A percentile compares a stretch with the other conserved stretches of the same genome.
Conservation (phyloP, 2,888 invertebrate genomes). For the Chrysolina oricalcia region DNA sequence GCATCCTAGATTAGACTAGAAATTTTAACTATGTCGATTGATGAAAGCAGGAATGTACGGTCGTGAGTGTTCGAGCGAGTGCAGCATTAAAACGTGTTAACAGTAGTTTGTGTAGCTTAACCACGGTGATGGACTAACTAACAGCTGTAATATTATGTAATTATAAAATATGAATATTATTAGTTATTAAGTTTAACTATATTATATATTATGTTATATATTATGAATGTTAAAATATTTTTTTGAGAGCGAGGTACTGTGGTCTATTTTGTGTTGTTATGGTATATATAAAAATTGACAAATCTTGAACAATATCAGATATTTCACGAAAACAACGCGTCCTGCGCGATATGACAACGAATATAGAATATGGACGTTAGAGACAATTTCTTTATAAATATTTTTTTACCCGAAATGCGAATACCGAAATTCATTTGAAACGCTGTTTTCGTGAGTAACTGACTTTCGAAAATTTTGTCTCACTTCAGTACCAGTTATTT, state of each 20-base stretch:
- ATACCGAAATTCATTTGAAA: neutral
- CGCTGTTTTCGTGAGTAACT: neutral
- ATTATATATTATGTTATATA: conserved; percentile 63
- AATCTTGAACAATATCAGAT: conserved; percentile 36
- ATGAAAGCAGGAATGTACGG: conserved; percentile 34
- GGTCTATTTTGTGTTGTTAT: conserved; percentile 66
- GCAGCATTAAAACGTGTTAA: conserved; percentile 34
- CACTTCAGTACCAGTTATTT: conserved; percentile 59
- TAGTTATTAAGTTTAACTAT: conserved; percentile 67
- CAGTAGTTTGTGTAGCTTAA: conserved; percentile 66
- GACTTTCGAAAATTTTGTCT: conserved; percentile 20
- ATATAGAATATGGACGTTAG: neutral
- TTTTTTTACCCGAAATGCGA: neutral
- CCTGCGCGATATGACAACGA: neutral
- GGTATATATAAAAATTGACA: conserved; percentile 48
- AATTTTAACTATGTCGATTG: conserved; percentile 45
- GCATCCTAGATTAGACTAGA: conserved; percentile 70
- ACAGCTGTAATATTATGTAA: conserved; percentile 70
- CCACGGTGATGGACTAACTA: conserved; percentile 72
- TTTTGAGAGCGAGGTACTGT: conserved; percentile 68
- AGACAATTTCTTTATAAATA: neutral
- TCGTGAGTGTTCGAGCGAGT: conserved; percentile 22
- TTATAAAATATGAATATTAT: conserved; percentile 64
- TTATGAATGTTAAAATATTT: conserved; percentile 57
- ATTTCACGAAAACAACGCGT: conserved; percentile 35